phyloP scores from a whole-genome alignment of 1,140 invertebrate species.

The Temnothorax curvispinosus region DNA sequence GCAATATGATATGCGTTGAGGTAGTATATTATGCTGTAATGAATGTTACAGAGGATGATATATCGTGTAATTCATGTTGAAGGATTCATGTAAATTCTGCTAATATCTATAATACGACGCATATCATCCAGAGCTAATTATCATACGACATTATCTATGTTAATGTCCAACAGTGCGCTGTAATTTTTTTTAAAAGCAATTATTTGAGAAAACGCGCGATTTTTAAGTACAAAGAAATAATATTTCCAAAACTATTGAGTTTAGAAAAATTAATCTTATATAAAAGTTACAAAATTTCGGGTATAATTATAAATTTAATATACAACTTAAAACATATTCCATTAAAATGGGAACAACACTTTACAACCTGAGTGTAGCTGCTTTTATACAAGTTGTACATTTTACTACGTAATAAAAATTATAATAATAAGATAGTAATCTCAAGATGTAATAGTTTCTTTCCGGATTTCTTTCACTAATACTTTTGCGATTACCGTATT shows the following conservation, averaged over 20 bases:
- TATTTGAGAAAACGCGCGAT: neutral
- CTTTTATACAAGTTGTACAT: neutral
- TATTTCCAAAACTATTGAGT: neutral
- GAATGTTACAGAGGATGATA: constrained; percentile 12
- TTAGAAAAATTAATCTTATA: neutral
- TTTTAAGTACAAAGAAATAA: neutral
- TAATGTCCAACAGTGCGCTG: neutral
- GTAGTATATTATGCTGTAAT: constrained; percentile 12
- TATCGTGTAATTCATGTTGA: constrained; percentile 1
- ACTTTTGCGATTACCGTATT: neutral
- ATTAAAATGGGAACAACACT: neutral
- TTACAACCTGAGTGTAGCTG: neutral
- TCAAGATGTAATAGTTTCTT: neutral
- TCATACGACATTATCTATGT: neutral
- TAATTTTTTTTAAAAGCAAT: neutral
- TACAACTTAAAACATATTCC: neutral
- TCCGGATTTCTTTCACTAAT: constrained; percentile 3
- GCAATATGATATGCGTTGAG: neutral
- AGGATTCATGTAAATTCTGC: neutral
- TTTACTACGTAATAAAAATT: neutral
- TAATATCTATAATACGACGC: neutral
- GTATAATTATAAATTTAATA: no score
- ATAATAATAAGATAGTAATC: neutral
- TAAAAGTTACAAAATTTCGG: neutral
- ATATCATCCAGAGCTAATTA: neutral